Conservation (phyloP, 2,113 vertebrate genomes). For the Gorilla gorilla region DNA sequence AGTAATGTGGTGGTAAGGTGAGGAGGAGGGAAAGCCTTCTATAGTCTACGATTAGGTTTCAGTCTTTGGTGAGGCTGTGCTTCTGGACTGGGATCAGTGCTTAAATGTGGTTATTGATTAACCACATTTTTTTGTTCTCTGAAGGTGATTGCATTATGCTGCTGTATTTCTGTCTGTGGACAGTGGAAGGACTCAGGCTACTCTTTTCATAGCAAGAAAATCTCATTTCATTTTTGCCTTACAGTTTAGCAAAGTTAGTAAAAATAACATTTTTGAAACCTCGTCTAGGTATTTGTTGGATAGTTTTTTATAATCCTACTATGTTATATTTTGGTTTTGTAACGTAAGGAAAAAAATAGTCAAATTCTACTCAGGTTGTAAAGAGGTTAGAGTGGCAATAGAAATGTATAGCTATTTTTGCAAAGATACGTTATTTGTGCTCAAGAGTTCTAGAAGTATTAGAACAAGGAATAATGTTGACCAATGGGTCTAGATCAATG, state of each 20-base stretch:
- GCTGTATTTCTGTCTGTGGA: slow-evolving; percentile 88
- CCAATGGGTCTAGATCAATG: background rate
- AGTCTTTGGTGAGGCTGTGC: background rate
- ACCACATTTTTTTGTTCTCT: slow-evolving; percentile 30
- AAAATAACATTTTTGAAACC: slow-evolving; percentile 11
- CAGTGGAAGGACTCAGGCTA: slow-evolving; percentile 92
- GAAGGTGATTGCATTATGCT: slow-evolving; percentile 82
- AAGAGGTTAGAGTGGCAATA: background rate
- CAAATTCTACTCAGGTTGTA: background rate
- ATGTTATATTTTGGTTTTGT: slow-evolving; percentile 26
- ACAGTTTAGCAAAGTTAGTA: slow-evolving; percentile 88
- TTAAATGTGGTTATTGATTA: background rate
- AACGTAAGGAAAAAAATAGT: slow-evolving; percentile 4
- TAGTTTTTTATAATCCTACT: background rate
- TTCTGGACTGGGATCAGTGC: background rate
- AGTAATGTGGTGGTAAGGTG: too few relatives aligned
- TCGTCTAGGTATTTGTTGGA: background rate
- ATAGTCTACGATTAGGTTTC: background rate
- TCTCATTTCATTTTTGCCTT: slow-evolving; percentile 90
- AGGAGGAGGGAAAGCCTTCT: background rate
- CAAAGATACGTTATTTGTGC: background rate
- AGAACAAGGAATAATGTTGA: background rate
- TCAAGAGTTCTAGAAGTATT: background rate
- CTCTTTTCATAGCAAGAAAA: slow-evolving; percentile 94
- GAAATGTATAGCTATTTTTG: background rate